Percentiles rank a stretch among this genome's conserved stretches.
Evolutionary conservation across 1,140 invertebrate genomes (phyloP).

Genomic region (Tetramorium alpestre): DNA sequence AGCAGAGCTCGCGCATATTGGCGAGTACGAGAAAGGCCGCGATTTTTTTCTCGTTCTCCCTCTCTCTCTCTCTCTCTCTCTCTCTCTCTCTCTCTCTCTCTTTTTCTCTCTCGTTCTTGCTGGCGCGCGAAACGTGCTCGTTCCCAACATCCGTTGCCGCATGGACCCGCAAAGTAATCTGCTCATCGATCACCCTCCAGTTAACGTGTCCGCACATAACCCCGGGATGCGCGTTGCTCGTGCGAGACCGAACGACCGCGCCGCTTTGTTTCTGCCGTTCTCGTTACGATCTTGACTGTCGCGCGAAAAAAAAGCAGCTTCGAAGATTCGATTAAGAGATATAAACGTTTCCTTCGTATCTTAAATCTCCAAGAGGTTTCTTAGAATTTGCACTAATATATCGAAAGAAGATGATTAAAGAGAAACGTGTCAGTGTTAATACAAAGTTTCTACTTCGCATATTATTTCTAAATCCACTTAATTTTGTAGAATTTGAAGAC

Average conservation of each 20-base stretch:
- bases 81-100: slow-evolving; percentile 4
- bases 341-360: not conserved
- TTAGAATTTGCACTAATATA: not conserved
- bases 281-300: slow-evolving; percentile 25
- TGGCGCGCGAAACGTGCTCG: slow-evolving; percentile 34
- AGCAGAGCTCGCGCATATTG: slow-evolving; percentile 35
- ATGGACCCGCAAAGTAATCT: slow-evolving; percentile 61
- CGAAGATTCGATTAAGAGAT: slow-evolving; percentile 13
- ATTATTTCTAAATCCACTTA: not conserved
- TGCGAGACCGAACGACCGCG: slow-evolving; percentile 38
- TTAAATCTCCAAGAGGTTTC: not conserved
- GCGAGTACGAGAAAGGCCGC: slow-evolving; percentile 52
- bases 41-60: slow-evolving; percentile 24
- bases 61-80: not conserved
- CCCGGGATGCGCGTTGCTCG: slow-evolving; percentile 44
- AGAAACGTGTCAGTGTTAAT: not conserved
- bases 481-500: not conserved
- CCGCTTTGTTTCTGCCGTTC: slow-evolving; percentile 43
- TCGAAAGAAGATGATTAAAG: not conserved
- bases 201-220: slow-evolving; percentile 68
- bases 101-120: not conserved
- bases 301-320: slow-evolving; percentile 28
- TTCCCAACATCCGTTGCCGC: slow-evolving; percentile 60
- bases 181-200: slow-evolving; percentile 68
- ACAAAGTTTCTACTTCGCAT: not conserved